These are phyloP conservation scores for Peromyscus nudipes DNA, from an alignment of 2,797 vertebrate genomes.

Conservation along the genomic window DNA sequence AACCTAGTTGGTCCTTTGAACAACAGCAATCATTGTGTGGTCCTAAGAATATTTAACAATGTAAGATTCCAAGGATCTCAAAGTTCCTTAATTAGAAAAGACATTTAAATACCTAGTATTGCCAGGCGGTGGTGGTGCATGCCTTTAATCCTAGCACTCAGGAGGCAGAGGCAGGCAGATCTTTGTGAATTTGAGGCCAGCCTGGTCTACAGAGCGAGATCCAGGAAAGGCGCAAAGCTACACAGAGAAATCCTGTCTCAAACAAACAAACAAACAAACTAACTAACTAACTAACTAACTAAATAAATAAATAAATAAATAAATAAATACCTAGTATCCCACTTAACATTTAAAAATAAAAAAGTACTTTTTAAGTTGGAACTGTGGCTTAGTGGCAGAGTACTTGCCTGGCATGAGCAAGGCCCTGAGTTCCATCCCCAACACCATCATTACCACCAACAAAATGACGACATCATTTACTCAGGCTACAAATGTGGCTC, in stretches of 20 bases:
- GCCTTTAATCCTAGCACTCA: too few species aligned
- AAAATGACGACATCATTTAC: background rate
- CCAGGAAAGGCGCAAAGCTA: too few species aligned
- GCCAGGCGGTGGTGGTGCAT: too few species aligned
- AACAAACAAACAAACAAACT: too few species aligned
- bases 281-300: too few species aligned
- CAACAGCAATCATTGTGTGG: background rate
- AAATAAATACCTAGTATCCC: background rate
- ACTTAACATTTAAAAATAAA: background rate
- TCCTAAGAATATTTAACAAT: slow-evolving; percentile 28
- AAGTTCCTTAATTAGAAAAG: slow-evolving; percentile 54
- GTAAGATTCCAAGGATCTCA: background rate
- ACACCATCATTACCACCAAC: background rate
- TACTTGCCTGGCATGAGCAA: background rate
- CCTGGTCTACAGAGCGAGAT: too few species aligned
- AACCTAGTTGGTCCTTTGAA: background rate
- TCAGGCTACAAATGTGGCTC: background rate
- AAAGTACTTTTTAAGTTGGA: background rate
- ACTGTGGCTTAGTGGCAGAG: background rate
- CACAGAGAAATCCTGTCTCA: too few species aligned
- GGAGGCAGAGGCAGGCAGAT: too few species aligned
- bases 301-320: too few species aligned
- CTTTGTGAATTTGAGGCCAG: too few species aligned
- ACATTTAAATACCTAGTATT: background rate
- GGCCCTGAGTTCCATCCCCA: background rate